Base-by-base conservation (phyloP, 1,140 invertebrate species). In the Proctacanthus coquilletti region DNA sequence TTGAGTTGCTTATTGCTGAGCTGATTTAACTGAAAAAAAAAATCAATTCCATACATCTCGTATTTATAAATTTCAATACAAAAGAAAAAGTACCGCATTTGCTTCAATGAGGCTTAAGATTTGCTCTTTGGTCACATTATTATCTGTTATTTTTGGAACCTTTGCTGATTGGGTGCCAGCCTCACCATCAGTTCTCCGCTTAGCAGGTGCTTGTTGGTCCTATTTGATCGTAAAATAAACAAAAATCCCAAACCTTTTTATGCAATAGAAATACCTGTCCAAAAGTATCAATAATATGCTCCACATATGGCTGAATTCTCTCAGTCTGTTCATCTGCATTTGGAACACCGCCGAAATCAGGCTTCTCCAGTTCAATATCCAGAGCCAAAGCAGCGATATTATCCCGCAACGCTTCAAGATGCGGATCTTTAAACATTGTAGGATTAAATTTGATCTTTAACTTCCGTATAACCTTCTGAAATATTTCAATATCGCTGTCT, bases 371-470 rank as follows among this genome's bases (percentile, higher is more conserved):
- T 18, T 47, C 47, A 14, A 58, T 47, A 38, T 58, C 47, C 13
- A 58, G 29, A 0, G 55, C 46, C 14, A 58, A 38, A 3, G 46
- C 50, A 0, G 58, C 31, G 18, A 58, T 33, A 39, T 56, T 58
- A 0, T 52, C 38, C 23, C 56, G 55, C 18, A 58, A 20, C 19
- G 41, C 27, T 8, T 58, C 52, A 19, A 58, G 42, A 21, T 36
- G 45, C 3, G 55, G 55, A 43, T 58, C 55, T 21, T 45, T 52
- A 13, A 58, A 49, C 2, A 51, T 35, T 38, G 48, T 48, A 5
- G 55, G 51, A 23, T 53, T 45, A 38, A 53, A 58, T n/a, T 52
- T 45, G 1, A 58, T 36, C 1, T 47, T 49, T 3, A 58, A 44
- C 31, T 53, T 53, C 11, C 50, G 48, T 9, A 56, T 50, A 17